Evolutionary conservation across 1,140 invertebrate genomes (phyloP), one percentile per base, ranked within the genome.

Genomic region (Drosophila lowei): DNA sequence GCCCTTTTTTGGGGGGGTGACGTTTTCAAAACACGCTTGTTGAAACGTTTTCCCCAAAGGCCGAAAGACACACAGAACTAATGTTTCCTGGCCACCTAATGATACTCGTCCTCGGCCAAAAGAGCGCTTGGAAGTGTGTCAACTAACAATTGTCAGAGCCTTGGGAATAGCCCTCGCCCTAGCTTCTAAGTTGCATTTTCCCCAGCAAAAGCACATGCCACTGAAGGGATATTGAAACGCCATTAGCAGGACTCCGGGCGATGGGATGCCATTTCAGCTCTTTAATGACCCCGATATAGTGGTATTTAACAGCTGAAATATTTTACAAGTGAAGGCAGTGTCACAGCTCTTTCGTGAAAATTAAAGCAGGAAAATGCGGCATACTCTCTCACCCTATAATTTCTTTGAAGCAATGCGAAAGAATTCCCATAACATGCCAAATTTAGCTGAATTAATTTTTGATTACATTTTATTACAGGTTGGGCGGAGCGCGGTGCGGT

Each of bases 391-490:
- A 58, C 48, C 53, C 43, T 42, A 28, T 30, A 3, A 8, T 9
- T 30, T 3, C 21, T 55, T 47, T 30, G 21, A 6, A 68, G 28
- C 42, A 53, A 46, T 59, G 28, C 50, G 58, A 67, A 77, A 18
- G 16, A 18, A 65, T 60, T 49, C 74, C 46, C 70, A 70, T 58
- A 47, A 64, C 74, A 71, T 63, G 30, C 34, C 49, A 53, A 73
- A 70, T 74, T 68, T 58, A 46, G 55, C 65, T 60, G 54, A 65
- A 83, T 70, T 74, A 60, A 71, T 77, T 66, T 78, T 60, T 75
- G 70, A 66, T 78, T 78, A 65, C 54, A 56, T 75, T 75, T 72
- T 79, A 79, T 79, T 79, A 59, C 62, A 56, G 44, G 44, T 57
- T 44, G 34, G 34, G 34, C 9, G 3, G 0, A 34, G 9, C 9